Conservation (phyloP, 2,797 vertebrate genomes). For the Hoplostethus atlanticus region DNA sequence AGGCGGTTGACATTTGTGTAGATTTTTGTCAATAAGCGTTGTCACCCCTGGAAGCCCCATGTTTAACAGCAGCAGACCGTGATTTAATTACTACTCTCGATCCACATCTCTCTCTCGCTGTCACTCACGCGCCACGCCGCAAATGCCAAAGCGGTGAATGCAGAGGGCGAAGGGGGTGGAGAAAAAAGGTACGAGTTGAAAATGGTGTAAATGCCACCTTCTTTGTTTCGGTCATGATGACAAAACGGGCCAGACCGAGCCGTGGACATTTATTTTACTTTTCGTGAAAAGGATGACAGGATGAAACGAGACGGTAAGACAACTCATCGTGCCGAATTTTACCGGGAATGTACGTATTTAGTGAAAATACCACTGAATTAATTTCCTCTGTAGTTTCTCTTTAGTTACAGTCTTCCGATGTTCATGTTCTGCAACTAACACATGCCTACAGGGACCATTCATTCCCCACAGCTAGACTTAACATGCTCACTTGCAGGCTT, state of each 20-base stretch:
- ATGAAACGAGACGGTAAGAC: conserved; percentile 38
- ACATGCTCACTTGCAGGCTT: conserved; percentile 67
- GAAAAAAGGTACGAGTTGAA: conserved; percentile 19
- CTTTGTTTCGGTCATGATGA: conserved; percentile 52
- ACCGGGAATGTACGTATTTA: conserved; percentile 26
- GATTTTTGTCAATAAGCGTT: conserved; percentile 76
- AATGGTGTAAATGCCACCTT: conserved; percentile 52
- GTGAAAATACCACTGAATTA: conserved; percentile 53
- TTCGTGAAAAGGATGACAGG: conserved; percentile 43
- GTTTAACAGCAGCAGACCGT: conserved; percentile 75
- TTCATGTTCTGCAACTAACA: conserved; percentile 57
- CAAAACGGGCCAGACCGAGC: conserved; percentile 19
- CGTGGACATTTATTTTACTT: conserved; percentile 13
- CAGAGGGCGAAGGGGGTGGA: neutral
- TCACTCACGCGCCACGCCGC: conserved; percentile 66
- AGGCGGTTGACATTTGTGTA: conserved; percentile 74
- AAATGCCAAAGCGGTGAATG: conserved; percentile 64
- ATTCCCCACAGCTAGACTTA: conserved; percentile 68
- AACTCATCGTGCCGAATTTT: conserved; percentile 41
- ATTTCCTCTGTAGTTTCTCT: neutral
- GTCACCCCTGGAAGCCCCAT: conserved; percentile 68
- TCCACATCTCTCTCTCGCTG: conserved; percentile 64
- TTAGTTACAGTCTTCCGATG: conserved; percentile 31
- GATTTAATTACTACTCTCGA: conserved; percentile 78
- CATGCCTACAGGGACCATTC: conserved; percentile 59